Base-by-base conservation (phyloP, 2,888 invertebrate species). In the Meliscaeva auricollis region DNA sequence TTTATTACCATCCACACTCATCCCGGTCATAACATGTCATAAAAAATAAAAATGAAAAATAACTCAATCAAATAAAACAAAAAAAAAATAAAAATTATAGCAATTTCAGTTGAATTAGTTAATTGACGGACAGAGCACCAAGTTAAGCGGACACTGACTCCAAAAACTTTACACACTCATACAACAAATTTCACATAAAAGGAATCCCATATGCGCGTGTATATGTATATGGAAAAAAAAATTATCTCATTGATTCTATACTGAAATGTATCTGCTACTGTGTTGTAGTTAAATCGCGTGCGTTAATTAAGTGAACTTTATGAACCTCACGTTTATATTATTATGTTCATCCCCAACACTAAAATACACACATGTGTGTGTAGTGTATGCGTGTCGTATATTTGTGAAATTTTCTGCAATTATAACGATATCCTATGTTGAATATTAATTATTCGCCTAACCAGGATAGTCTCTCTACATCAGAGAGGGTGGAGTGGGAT, bases 281-380 rank as follows among this genome's bases (percentile, higher is more conserved):
- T 22, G 44, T 4, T 70, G 56, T 62, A 77, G 76, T 81, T 77
- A 77, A 85, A 81, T 81, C 81, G 85, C 76, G 68, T 60, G 81
- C 81, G 85, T 85, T 85, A 85, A 85, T 85, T 85, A 80, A 85
- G 72, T 85, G 85, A 85, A 85, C 85, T 85, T 77, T 85, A 85
- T 85, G 76, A 85, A 85, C 85, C 77, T 85, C 85, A 85, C 85
- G 85, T 85, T 62, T 76, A 62, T 50, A 17, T n/a, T 20, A 35
- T 3, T 50, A 46, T 44, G 50, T 46, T 15, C 60, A 69, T 76
- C 58, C 20, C 15, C 38, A 11, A 9, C 38, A 9, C 38, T 2
- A 9, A 7, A 30, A 46, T 32, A 46, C 46, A 41, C 38, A 13
- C 11, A 32, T 20, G 3, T 38, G 11, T 17, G 0, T 38, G 32